A percentile compares a stretch with the other conserved stretches of the same genome.
These are phyloP conservation scores for Pholis gunnellus DNA, from an alignment of 2,113 vertebrate genomes.

Conservation along the genomic window DNA sequence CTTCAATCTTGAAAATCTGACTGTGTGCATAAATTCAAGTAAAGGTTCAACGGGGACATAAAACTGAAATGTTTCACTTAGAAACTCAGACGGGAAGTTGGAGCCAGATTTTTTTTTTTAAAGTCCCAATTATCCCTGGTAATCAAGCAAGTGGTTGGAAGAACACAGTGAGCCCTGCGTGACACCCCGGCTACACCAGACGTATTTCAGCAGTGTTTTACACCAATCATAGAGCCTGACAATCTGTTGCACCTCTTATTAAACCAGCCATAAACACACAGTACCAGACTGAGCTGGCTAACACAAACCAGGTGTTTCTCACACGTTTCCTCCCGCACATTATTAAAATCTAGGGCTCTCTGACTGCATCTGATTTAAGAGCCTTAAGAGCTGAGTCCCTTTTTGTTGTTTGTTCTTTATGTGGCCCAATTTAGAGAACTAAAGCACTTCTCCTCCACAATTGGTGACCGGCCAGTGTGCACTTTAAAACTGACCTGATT, in stretches of 20 bases:
- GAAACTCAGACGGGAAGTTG: constrained; percentile 18
- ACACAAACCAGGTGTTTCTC: constrained; percentile 34
- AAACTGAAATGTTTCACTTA: not conserved
- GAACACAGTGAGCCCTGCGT: not conserved
- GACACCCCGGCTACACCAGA: constrained; percentile 10
- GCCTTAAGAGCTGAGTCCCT: not conserved
- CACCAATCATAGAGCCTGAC: not conserved
- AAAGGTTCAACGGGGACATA: not conserved
- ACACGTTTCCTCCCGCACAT: not conserved
- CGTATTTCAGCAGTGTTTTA: constrained; percentile 9
- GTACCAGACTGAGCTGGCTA: not conserved
- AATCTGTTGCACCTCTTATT: constrained; percentile 41
- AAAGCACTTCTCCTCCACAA: not conserved
- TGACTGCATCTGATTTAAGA: not conserved
- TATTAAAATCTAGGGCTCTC: constrained; percentile 11
- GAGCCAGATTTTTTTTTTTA: constrained; percentile 2
- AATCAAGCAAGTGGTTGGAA: constrained; percentile 18
- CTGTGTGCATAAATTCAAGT: not conserved
- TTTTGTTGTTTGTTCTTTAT: not conserved
- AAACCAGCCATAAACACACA: constrained; percentile 25
- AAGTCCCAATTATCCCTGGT: constrained; percentile 23
- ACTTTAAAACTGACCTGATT: constrained; percentile 4
- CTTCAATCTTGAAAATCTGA: not conserved
- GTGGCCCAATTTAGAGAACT: not conserved
- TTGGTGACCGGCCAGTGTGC: not conserved